Conservation (phyloP, 2,888 invertebrate genomes). For the Sceliomorpha sp. region DNA sequence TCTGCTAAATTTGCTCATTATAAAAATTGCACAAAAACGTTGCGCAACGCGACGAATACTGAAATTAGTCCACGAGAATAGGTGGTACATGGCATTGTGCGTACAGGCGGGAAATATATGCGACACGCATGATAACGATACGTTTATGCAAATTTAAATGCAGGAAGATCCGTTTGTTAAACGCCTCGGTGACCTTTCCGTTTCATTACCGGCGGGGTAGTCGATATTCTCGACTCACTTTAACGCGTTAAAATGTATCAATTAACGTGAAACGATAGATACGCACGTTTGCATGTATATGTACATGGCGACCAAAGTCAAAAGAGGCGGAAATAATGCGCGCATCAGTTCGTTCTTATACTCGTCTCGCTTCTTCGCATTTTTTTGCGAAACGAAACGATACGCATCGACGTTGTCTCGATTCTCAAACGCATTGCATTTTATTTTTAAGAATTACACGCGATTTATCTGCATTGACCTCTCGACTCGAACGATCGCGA, state of each 20-base stretch:
- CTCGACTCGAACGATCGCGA: too few relatives aligned
- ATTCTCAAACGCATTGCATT: too few relatives aligned
- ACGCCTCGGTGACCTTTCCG: constrained; percentile 64
- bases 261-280: constrained; percentile 2
- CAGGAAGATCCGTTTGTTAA: constrained; percentile 74
- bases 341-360: too few relatives aligned
- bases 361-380: too few relatives aligned
- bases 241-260: background rate
- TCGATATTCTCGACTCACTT: background rate
- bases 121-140: constrained; percentile 60
- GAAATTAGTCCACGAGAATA: constrained; percentile 58
- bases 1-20: background rate
- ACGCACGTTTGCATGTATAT: too few relatives aligned
- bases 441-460: too few relatives aligned
- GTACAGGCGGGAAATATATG: constrained; percentile 53
- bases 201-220: constrained; percentile 12
- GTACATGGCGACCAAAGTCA: too few relatives aligned
- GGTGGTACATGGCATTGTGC: constrained; percentile 45
- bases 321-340: too few relatives aligned
- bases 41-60: constrained; percentile 66
- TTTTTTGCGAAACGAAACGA: too few relatives aligned
- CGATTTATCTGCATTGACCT: too few relatives aligned
- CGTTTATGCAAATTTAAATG: constrained; percentile 75
- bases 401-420: too few relatives aligned
- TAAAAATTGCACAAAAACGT: constrained; percentile 59